These are phyloP conservation scores for Melanostoma mellinum DNA, from an alignment of 2,888 invertebrate genomes.

Conservation along the genomic window DNA sequence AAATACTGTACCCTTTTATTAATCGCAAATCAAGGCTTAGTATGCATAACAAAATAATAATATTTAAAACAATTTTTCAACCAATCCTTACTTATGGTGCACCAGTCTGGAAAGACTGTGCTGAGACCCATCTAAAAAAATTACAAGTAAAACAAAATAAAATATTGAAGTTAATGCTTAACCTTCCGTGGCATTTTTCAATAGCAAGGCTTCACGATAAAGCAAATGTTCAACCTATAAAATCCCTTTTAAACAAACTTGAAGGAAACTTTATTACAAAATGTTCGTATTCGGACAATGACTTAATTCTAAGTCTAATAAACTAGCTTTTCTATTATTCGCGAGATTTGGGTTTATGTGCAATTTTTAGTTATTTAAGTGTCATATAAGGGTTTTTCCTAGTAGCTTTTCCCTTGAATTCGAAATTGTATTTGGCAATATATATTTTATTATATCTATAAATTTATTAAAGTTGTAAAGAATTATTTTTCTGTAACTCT, in stretches of 20 bases:
- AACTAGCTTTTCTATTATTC: too few relatives aligned
- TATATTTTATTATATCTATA: too few relatives aligned
- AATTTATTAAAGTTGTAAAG: too few relatives aligned
- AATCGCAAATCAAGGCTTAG: conserved; percentile 1
- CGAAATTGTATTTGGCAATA: too few relatives aligned
- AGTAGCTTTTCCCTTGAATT: too few relatives aligned
- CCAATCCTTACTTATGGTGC: conserved; percentile 11
- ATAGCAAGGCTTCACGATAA: conserved; percentile 4
- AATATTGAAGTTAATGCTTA: conserved; percentile 9
- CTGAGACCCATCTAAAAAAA: conserved; percentile 7
- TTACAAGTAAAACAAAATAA: not conserved
- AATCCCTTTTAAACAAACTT: not conserved
- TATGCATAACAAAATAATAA: conserved; percentile 3
- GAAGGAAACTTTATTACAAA: not conserved
- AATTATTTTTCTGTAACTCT: too few relatives aligned
- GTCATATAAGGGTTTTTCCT: too few relatives aligned
- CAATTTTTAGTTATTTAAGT: too few relatives aligned
- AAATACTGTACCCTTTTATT: conserved; percentile 1
- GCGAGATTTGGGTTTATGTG: too few relatives aligned
- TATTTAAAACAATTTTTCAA: conserved; percentile 7
- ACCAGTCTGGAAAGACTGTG: conserved; percentile 7
- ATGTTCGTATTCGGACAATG: not conserved
- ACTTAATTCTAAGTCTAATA: too few relatives aligned
- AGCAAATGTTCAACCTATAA: not conserved
- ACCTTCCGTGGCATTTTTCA: not conserved